These are phyloP conservation scores for Opisthograptis luteolata DNA, from an alignment of 2,888 invertebrate genomes.

Conservation along the genomic window DNA sequence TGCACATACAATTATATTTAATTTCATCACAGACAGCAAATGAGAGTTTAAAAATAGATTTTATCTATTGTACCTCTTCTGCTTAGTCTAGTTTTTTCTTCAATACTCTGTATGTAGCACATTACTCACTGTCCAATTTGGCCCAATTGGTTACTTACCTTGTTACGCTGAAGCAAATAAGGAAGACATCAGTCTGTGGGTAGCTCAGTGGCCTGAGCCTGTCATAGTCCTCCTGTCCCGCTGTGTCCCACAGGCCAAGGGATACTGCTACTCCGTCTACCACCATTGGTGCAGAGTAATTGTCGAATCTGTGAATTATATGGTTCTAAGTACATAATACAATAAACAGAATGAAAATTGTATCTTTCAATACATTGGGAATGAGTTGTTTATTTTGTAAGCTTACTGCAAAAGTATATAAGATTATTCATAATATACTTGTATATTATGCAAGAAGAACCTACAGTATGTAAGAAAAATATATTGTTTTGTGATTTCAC, in stretches of 20 bases:
- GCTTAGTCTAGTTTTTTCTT: conserved; percentile 2
- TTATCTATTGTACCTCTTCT: too few species aligned
- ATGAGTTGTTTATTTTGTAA: too few species aligned
- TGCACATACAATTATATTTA: too few species aligned
- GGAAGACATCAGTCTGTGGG: conserved; percentile 99
- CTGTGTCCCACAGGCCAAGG: conserved; percentile 98
- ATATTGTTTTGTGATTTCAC: conserved; percentile 15
- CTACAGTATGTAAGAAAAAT: too few species aligned
- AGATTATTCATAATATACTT: too few species aligned
- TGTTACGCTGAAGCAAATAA: conserved; percentile 99
- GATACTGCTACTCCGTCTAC: conserved; percentile 99
- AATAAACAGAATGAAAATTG: neutral
- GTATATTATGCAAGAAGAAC: too few species aligned
- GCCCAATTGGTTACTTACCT: conserved; percentile 58
- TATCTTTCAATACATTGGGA: too few species aligned
- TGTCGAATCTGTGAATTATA: conserved; percentile 91
- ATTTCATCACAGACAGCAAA: too few species aligned
- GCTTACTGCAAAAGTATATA: too few species aligned
- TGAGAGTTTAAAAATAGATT: too few species aligned
- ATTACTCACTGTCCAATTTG: conserved; percentile 13
- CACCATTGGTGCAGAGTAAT: conserved; percentile 99
- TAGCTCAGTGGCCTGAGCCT: conserved; percentile 97
- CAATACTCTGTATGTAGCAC: neutral
- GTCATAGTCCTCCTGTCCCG: conserved; percentile 99
- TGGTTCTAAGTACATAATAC: neutral